These are phyloP conservation scores for Strigops habroptila DNA, from an alignment of 2,113 vertebrate species.

Conservation along the genomic window DNA sequence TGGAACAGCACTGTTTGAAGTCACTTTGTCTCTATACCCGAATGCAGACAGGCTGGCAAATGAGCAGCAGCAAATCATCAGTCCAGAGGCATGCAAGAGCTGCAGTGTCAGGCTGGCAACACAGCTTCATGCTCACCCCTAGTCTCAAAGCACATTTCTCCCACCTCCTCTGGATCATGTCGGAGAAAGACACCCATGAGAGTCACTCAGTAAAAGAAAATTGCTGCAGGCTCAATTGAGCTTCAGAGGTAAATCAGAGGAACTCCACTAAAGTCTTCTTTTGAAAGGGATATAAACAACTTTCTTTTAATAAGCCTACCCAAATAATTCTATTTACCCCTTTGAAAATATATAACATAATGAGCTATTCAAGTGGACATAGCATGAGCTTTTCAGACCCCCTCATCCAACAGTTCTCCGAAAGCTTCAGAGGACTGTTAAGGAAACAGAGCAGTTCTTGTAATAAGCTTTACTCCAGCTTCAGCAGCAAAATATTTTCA, in stretches of 20 bases:
- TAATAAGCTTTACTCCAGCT: neutral
- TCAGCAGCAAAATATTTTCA: neutral
- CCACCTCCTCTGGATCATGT: neutral
- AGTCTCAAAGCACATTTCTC: neutral
- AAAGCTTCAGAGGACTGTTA: neutral
- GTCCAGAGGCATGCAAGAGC: fast-evolving
- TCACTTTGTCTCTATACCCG: neutral
- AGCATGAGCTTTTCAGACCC: neutral
- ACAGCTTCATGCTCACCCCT: fast-evolving
- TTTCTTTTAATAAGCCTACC: neutral
- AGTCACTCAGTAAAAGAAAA: neutral
- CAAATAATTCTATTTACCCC: neutral
- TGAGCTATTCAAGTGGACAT: neutral
- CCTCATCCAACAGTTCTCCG: neutral
- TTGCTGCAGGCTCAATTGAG: neutral
- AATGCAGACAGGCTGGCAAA: neutral
- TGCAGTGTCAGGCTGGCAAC: too few species aligned
- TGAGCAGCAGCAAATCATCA: neutral
- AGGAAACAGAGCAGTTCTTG: neutral
- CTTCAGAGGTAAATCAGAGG: neutral
- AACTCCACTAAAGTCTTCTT: neutral
- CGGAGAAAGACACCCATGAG: neutral
- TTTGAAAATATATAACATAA: neutral
- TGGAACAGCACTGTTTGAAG: neutral
- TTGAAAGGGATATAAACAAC: neutral